A percentile compares a stretch with the other conserved stretches of the same genome.
These are phyloP conservation scores for Encarsia formosa DNA, from an alignment of 2,888 invertebrate genomes.

Conservation along the genomic window DNA sequence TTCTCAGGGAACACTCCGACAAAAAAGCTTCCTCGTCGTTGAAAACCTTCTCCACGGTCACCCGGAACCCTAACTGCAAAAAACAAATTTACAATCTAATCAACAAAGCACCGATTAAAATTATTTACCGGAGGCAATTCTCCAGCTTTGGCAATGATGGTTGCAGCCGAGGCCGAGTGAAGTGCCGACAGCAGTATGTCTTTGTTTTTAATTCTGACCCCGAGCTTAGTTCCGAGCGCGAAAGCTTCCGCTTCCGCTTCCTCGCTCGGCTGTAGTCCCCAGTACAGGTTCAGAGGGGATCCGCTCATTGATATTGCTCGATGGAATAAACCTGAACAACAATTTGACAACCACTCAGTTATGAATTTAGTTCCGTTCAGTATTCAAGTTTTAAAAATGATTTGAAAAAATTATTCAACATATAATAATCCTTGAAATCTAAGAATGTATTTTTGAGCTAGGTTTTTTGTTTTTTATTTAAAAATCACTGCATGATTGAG, in stretches of 20 bases:
- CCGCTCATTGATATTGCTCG: conserved; percentile 32
- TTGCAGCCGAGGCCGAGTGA: conserved; percentile 18
- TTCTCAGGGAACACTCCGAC: conserved; percentile 48
- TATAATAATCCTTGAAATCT: too few species aligned
- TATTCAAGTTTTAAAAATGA: too few species aligned
- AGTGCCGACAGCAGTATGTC: conserved; percentile 27
- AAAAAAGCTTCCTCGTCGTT: conserved; percentile 53
- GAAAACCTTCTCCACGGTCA: conserved; percentile 53
- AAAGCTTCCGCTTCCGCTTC: conserved; percentile 23
- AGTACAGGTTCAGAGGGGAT: conserved; percentile 27
- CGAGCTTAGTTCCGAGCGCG: conserved; percentile 13
- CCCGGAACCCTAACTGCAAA: conserved; percentile 46
- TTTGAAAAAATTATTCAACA: too few species aligned
- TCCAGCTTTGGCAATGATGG: conserved; percentile 21
- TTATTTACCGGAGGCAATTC: conserved; percentile 1
- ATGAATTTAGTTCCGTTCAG: too few species aligned
- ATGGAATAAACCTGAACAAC: conserved; percentile 27
- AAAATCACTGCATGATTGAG: too few species aligned
- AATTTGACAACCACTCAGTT: too few species aligned
- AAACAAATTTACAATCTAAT: background rate
- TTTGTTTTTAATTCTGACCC: conserved; percentile 23
- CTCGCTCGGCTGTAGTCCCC: conserved; percentile 26
- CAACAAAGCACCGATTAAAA: background rate
- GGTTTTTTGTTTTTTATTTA: too few species aligned
- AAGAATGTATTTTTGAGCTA: too few species aligned